Base-by-base conservation (phyloP, 1,140 invertebrate genomes). In the Listronotus oregonensis region DNA sequence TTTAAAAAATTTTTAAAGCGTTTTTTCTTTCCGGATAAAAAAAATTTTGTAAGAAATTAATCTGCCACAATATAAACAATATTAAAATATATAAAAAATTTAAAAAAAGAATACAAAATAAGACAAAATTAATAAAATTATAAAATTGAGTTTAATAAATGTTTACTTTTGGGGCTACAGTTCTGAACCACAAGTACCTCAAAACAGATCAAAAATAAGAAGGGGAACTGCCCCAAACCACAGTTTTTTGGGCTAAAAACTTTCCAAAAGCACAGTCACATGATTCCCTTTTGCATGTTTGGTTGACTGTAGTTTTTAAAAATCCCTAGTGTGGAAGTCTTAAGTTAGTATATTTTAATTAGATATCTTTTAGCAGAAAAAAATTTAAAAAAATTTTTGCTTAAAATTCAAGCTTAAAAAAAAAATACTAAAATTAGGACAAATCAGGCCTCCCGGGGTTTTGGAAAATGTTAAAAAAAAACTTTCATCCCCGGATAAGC, bases 241-340 rank as follows among this genome's bases (percentile, higher is more conserved):
- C 82, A 91, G 72, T 77, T 92, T 21, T 90, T 86, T 75, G 85
- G 86, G 73, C 42, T 75, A 73, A 63, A 66, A 31, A n/a, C 68
- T 10, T 49, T 49, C 60, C 42, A 62, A 65, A 42, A 74, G 67
- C 61, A 2, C 66, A 71, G 40, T 69, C 74, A 12, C 61, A 56
- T n/a, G 69, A 71, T 42, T 46, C 68, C 11, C 64, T n/a, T 66
- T 17, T 51, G 56, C 43, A 56, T 64, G 37, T 64, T 73, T 32
- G 57, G 31, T 32, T 69, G 69, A 72, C 43, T 64, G 54, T 72
- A 83, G 86, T n/a, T 77, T 89, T n/a, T 83, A 83, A 14, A 80
- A 64, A 86, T 90, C 18, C 88, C 88, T 15, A 89, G 87, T 76
- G 87, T 87, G 87, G 87, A 58, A 84, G 82, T 71, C 76, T 85